Conservation (phyloP, 2,888 invertebrate species). For the Gortyna flavago region DNA sequence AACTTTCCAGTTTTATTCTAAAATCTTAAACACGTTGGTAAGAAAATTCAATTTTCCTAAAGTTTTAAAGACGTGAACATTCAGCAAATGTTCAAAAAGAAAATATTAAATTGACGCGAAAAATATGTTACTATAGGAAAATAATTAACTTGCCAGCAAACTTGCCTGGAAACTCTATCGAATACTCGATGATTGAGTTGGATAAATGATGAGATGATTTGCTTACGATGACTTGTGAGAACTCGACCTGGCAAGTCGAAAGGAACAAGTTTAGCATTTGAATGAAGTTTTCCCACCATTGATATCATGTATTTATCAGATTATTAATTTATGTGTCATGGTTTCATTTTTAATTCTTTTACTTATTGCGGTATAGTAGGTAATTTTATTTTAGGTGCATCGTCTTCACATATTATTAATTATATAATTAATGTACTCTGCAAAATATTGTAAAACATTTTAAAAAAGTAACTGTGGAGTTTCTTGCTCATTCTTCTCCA, state of each 20-base stretch:
- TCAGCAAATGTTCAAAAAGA: background rate
- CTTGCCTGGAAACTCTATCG: slow-evolving; percentile 1
- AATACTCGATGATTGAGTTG: slow-evolving; percentile 21
- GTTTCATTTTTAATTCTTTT: too few relatives aligned
- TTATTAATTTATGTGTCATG: too few relatives aligned
- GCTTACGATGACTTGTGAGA: slow-evolving; percentile 42
- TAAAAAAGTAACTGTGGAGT: too few relatives aligned
- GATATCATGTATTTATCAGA: too few relatives aligned
- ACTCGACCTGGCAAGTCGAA: slow-evolving; percentile 17
- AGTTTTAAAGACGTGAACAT: background rate
- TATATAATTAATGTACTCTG: too few relatives aligned
- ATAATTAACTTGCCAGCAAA: slow-evolving; percentile 19
- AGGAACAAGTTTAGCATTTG: slow-evolving; percentile 42
- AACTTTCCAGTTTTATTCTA: background rate
- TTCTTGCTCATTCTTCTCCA: too few relatives aligned
- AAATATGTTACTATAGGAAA: slow-evolving; percentile 11
- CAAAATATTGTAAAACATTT: too few relatives aligned
- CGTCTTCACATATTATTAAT: too few relatives aligned
- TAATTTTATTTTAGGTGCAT: too few relatives aligned
- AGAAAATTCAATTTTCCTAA: background rate
- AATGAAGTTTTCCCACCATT: slow-evolving; percentile 42
- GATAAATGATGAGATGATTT: slow-evolving; percentile 27
- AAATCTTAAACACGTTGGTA: background rate
- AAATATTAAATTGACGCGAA: slow-evolving; percentile 3
- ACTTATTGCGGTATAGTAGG: too few relatives aligned